These are phyloP conservation scores for Labia minor DNA, from an alignment of 2,888 invertebrate species.

Conservation along the genomic window DNA sequence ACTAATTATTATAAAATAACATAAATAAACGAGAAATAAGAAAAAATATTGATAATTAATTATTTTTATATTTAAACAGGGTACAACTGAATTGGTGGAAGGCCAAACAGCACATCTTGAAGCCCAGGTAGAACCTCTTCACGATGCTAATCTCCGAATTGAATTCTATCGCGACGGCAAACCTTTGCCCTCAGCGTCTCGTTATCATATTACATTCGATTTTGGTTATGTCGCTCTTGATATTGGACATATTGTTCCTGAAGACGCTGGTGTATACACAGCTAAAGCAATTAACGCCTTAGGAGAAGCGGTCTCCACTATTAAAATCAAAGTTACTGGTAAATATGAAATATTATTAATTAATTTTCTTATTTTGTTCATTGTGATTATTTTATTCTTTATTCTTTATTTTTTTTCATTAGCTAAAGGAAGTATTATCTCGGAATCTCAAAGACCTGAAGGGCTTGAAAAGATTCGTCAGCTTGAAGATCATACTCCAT, in stretches of 20 bases:
- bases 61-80: slow-evolving; percentile 40
- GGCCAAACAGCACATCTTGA: slow-evolving; percentile 93
- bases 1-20: too few species aligned
- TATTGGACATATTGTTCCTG: slow-evolving; percentile 84
- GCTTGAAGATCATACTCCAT: slow-evolving; percentile 70
- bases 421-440: slow-evolving; percentile 71
- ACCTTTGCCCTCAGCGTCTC: slow-evolving; percentile 76
- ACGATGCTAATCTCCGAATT: slow-evolving; percentile 78
- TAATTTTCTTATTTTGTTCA: background rate
- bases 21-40: too few species aligned
- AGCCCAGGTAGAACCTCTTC: slow-evolving; percentile 81
- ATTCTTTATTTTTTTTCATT: slow-evolving; percentile 21
- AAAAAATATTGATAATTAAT: background rate
- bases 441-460: slow-evolving; percentile 88
- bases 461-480: slow-evolving; percentile 84
- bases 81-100: slow-evolving; percentile 79
- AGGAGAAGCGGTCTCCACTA: slow-evolving; percentile 77
- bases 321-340: slow-evolving; percentile 64
- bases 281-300: slow-evolving; percentile 84
- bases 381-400: too few species aligned
- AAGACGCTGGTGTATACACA: slow-evolving; percentile 92
- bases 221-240: slow-evolving; percentile 96
- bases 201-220: slow-evolving; percentile 92
- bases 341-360: slow-evolving; percentile 18
- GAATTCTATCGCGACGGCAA: slow-evolving; percentile 90